These are phyloP conservation scores for Homalodisca vitripennis DNA, from an alignment of 1,140 invertebrate genomes.

Conservation along the genomic window DNA sequence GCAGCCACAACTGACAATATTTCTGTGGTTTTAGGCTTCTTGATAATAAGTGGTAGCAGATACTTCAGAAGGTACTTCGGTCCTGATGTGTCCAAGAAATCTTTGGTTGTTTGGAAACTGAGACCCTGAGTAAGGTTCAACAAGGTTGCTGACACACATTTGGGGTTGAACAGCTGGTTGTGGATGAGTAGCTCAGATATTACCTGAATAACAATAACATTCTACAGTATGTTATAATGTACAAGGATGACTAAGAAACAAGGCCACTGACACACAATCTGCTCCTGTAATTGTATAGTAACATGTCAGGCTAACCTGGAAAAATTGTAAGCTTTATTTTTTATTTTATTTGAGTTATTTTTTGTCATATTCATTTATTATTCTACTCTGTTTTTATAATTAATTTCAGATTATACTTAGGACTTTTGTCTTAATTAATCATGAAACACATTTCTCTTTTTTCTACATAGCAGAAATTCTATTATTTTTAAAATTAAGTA, in stretches of 20 bases:
- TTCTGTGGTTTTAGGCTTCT: conserved; percentile 14
- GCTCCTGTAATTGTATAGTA: too few species aligned
- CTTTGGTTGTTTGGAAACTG: conserved; percentile 16
- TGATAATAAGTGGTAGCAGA: conserved; percentile 18
- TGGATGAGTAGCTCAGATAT: background rate
- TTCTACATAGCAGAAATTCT: too few species aligned
- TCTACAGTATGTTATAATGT: background rate
- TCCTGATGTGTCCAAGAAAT: background rate
- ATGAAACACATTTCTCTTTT: too few species aligned
- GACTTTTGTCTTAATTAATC: too few species aligned
- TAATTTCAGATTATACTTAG: too few species aligned
- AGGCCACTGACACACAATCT: background rate
- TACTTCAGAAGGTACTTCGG: conserved; percentile 29
- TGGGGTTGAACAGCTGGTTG: conserved; percentile 23
- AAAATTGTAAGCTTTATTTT: background rate
- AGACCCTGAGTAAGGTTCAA: conserved; percentile 19
- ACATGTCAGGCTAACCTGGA: background rate
- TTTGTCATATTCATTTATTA: too few species aligned
- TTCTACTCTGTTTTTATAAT: too few species aligned
- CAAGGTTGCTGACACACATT: conserved; percentile 28
- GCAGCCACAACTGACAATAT: conserved; percentile 30
- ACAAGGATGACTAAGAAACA: background rate
- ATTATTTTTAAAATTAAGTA: too few species aligned
- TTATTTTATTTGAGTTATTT: background rate
- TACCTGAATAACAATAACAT: conserved; percentile 27